A percentile compares a stretch with the other conserved stretches of the same genome.
Evolutionary conservation across 1,140 invertebrate genomes (phyloP).

Genomic region (Meteorus sp.): DNA sequence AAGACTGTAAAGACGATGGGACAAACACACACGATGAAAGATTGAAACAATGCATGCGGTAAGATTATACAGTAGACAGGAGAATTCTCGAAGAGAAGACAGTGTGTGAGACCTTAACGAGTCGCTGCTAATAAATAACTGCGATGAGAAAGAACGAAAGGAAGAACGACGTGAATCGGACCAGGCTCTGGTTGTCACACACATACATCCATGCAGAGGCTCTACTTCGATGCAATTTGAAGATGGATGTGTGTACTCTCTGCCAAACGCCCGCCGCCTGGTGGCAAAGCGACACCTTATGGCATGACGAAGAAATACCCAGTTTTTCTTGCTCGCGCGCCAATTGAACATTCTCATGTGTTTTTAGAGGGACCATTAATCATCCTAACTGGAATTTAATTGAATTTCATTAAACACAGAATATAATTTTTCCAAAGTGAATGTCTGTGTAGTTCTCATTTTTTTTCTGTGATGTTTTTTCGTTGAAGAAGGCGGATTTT

Average conservation of each 20-base stretch:
- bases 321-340: constrained; percentile 21
- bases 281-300: constrained; percentile 19
- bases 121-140: constrained; percentile 52
- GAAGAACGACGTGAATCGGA: no score
- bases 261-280: constrained; percentile 40
- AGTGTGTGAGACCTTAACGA: constrained; percentile 37
- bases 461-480: not conserved
- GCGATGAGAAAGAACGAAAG: no score
- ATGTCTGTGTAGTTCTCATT: no score
- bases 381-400: not conserved
- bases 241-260: constrained; percentile 49
- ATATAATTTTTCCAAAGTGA: no score
- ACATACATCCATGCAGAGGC: no score
- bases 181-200: no score
- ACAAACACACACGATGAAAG: no score
- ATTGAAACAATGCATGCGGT: constrained; percentile 30
- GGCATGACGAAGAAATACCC: constrained; percentile 16
- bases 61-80: constrained; percentile 23
- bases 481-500: not conserved
- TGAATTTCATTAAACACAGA: constrained; percentile 6
- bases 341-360: constrained; percentile 5
- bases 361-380: constrained; percentile 2
- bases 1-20: not conserved
- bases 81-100: no score
- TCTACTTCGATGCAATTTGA: constrained; percentile 32